Percentiles rank a stretch among this genome's conserved stretches.
Conservation (phyloP, 2,113 vertebrate species). For the Corvus hawaiiensis region DNA sequence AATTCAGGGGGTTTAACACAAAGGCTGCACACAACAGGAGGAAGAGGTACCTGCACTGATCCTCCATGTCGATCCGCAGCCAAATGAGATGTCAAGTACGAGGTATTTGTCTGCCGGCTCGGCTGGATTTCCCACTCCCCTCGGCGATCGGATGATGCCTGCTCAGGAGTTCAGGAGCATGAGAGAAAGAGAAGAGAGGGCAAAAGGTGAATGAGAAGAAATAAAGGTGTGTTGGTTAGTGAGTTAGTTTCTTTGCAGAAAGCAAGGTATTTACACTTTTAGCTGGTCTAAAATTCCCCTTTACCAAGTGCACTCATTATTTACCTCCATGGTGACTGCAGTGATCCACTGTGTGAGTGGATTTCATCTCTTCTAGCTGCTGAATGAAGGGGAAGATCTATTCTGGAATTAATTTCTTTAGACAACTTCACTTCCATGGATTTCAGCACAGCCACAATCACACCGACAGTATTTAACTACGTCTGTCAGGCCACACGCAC, state of each 20-base stretch:
- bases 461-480: not conserved
- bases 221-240: slow-evolving; percentile 62
- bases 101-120: slow-evolving; percentile 94
- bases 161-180: slow-evolving; percentile 64
- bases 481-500: not conserved
- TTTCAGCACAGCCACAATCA: not conserved
- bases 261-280: slow-evolving; percentile 22
- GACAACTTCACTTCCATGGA: not conserved
- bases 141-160: slow-evolving; percentile 90
- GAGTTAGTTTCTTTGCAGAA: slow-evolving; percentile 47
- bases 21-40: not conserved
- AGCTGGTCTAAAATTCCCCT: not conserved
- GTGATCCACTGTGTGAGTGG: not conserved
- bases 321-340: not conserved
- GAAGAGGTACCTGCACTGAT: slow-evolving; percentile 92
- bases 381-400: not conserved
- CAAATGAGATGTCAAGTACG: slow-evolving; percentile 95
- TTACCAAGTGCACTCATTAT: not conserved
- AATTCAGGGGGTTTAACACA: not conserved
- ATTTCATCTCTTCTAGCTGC: not conserved
- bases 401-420: not conserved
- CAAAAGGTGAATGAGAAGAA: slow-evolving; percentile 73
- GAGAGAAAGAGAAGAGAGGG: slow-evolving; percentile 60
- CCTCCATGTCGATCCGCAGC: slow-evolving; percentile 97
- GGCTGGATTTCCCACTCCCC: slow-evolving; percentile 98